Evolutionary conservation across 2,797 vertebrate species (phyloP), one percentile per base, ranked within the genome.

Genomic region (Anniella stebbinsi): DNA sequence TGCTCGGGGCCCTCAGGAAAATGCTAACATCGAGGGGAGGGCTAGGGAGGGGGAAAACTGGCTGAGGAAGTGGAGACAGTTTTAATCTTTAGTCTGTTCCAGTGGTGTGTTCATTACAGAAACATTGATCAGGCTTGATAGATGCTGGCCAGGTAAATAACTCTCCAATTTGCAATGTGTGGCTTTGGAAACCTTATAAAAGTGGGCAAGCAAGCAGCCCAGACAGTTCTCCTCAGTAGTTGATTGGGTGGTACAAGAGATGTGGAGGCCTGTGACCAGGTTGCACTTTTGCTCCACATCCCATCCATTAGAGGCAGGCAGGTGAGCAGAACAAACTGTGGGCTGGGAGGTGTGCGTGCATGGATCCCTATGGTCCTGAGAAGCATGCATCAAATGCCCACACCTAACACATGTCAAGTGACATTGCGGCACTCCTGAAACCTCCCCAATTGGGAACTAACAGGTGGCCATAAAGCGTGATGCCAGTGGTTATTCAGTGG

Each of bases 1-100:
- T 67, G 63, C 84, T 88, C 28, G 89, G 95, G 87, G 93, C 92
- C 94, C 94, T 94, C 93, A 89, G 88, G 83, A 84, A 87, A 92
- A 87, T 63, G 90, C 72, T 89, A 88, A 48, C 0, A 0, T 75
- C 45, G 80, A 11, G 77, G 28, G 25, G 41, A 7, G 76, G 41
- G 10, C n/a, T n/a, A n/a, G n/a, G n/a, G n/a, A n/a, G n/a, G 21
- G 38, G 69, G 48, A 28, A 30, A 28, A 13, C 45, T 38, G 21
- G 75, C 76, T 18, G 86, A 69, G 51, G 38, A 48, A 60, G 91
- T 15, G 87, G 87, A 87, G 45, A 72, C 80, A 90, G 92, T 69
- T 89, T 93, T 87, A 89, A 88, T 93, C 93, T 88, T 80, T 72
- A 54, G 25, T 84, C 86, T 72, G 57, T 84, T 91, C 89, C 93